A percentile compares a stretch with the other conserved stretches of the same genome.
Conservation (phyloP, 1,140 invertebrate genomes). For the Megalonaias nervosa region DNA sequence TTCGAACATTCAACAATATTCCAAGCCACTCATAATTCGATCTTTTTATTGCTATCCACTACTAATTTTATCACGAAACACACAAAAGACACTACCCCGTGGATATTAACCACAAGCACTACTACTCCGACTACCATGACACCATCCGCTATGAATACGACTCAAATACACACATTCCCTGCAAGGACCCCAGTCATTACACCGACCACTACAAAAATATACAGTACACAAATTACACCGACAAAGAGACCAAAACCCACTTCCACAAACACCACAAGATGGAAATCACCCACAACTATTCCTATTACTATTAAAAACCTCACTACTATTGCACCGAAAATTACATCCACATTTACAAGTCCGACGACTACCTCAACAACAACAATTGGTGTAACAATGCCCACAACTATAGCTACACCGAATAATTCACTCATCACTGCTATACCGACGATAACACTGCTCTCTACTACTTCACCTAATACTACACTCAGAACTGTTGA, state of each 20-base stretch:
- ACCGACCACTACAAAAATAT: constrained; percentile 10
- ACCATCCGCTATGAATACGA: constrained; percentile 17
- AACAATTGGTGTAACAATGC: not conserved
- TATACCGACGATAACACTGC: no score
- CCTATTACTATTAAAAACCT: constrained; percentile 25
- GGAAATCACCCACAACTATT: constrained; percentile 29
- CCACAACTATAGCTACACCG: no score
- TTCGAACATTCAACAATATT: no score
- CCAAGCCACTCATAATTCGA: no score
- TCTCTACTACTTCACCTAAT: no score
- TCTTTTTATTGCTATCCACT: no score
- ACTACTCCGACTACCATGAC: constrained; percentile 20
- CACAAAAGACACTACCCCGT: no score
- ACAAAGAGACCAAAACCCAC: constrained; percentile 27
- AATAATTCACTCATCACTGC: no score
- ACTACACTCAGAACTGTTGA: no score
- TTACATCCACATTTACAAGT: constrained; percentile 22
- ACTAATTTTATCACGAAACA: no score
- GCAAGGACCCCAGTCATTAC: constrained; percentile 6
- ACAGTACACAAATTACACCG: constrained; percentile 14
- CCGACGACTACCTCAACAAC: constrained; percentile 25
- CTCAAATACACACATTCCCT: constrained; percentile 12
- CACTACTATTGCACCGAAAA: constrained; percentile 26
- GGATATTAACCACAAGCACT: no score
- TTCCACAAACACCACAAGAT: constrained; percentile 31